phyloP scores from a whole-genome alignment of 2,888 invertebrate genomes.

The Sinopyrophorus schimmeli region DNA sequence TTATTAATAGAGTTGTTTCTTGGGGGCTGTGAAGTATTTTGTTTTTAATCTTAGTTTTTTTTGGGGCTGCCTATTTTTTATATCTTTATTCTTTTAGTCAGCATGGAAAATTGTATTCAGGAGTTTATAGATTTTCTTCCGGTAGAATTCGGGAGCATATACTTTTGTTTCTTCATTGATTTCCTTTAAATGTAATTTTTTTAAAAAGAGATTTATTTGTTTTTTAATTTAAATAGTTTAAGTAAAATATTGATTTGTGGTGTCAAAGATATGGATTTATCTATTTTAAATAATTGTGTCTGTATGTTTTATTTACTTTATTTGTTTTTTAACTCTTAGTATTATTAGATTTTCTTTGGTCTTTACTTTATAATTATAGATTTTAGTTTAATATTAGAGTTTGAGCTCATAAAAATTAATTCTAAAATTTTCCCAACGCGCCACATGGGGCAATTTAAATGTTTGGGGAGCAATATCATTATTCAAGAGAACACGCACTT shows the following conservation, averaged over 20 bases:
- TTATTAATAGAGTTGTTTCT: constrained; percentile 60
- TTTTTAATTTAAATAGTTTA: constrained; percentile 68
- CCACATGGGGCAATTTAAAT: too few species aligned
- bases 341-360: constrained; percentile 52
- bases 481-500: too few species aligned
- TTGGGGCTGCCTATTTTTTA: constrained; percentile 66
- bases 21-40: constrained; percentile 59
- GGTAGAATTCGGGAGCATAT: constrained; percentile 56
- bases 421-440: too few species aligned
- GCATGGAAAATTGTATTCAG: constrained; percentile 62
- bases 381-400: constrained; percentile 61
- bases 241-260: constrained; percentile 69
- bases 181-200: constrained; percentile 66
- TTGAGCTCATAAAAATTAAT: constrained; percentile 60
- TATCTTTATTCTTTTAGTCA: constrained; percentile 50
- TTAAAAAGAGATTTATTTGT: constrained; percentile 56
- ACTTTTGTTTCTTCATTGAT: constrained; percentile 58
- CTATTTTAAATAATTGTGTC: constrained; percentile 58
- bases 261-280: constrained; percentile 60
- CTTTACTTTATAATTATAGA: constrained; percentile 52
- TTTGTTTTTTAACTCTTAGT: constrained; percentile 57
- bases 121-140: constrained; percentile 58
- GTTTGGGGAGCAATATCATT: too few species aligned
- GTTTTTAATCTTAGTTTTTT: constrained; percentile 62
- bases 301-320: constrained; percentile 60